Evolutionary conservation across 2,797 vertebrate species (phyloP).

Genomic region (Amblyopsis hoosieri): DNA sequence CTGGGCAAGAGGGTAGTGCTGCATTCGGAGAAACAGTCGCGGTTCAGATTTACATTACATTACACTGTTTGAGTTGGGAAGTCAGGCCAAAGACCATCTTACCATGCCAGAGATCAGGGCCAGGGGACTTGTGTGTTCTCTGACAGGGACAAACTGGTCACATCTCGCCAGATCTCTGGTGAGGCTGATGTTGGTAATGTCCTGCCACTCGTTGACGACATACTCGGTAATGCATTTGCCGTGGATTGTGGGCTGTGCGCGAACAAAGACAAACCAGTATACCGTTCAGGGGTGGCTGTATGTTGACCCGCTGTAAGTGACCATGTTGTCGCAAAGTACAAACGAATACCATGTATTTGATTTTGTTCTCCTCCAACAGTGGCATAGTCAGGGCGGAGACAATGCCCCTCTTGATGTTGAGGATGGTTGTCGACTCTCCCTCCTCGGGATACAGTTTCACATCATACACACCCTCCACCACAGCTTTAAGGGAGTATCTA

Average conservation of each 20-base stretch:
- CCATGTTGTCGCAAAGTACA: background rate
- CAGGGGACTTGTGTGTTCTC: conserved; percentile 85
- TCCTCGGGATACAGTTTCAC: conserved; percentile 87
- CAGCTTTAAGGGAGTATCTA: conserved; percentile 77
- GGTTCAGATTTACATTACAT: background rate
- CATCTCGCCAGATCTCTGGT: conserved; percentile 86
- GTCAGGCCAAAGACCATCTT: conserved; percentile 33
- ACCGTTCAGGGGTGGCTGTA: no score
- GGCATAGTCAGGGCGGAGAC: conserved; percentile 89
- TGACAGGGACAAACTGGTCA: conserved; percentile 83
- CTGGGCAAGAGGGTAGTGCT: conserved; percentile 83
- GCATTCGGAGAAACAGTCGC: conserved; percentile 24
- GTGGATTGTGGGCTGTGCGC: conserved; percentile 88
- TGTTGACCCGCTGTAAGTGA: no score
- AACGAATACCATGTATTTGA: conserved; percentile 68
- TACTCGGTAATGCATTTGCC: conserved; percentile 86
- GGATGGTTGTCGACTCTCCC: conserved; percentile 83
- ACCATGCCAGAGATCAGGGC: conserved; percentile 90
- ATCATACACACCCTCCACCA: conserved; percentile 75
- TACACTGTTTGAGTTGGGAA: background rate
- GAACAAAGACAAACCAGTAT: conserved; percentile 2
- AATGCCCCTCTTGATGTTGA: conserved; percentile 97
- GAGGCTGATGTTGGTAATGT: conserved; percentile 82
- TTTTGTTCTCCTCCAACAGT: conserved; percentile 74
- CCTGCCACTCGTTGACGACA: conserved; percentile 76